phyloP scores from a whole-genome alignment of 2,113 vertebrate species.

The Aix galericulata region DNA sequence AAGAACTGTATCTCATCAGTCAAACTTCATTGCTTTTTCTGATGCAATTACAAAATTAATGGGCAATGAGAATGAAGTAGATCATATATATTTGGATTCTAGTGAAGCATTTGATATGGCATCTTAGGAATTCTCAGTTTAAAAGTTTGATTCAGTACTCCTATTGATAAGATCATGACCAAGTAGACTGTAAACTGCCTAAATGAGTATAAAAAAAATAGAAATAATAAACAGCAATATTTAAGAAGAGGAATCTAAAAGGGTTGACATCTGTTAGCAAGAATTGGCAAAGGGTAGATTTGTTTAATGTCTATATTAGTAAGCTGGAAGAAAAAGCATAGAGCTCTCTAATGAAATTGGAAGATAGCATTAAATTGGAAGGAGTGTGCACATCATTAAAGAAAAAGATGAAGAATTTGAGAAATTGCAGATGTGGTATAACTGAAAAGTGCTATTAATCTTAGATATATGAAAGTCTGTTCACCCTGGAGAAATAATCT shows the following conservation, averaged over 20 bases:
- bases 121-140: slow-evolving; percentile 11
- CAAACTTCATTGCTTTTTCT: slow-evolving; percentile 41
- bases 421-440: neutral
- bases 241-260: neutral
- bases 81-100: slow-evolving; percentile 1
- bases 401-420: neutral
- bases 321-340: slow-evolving; percentile 19
- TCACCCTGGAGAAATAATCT: neutral
- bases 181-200: neutral
- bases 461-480: neutral
- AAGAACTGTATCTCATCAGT: slow-evolving; percentile 13
- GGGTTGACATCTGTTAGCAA: neutral
- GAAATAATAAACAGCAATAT: neutral
- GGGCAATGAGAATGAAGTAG: neutral
- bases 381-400: neutral
- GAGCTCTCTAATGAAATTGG: slow-evolving; percentile 3
- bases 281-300: neutral
- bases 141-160: slow-evolving; percentile 6
- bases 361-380: slow-evolving; percentile 4
- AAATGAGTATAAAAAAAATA: neutral
- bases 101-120: slow-evolving; percentile 1
- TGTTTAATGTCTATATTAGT: slow-evolving; percentile 27
- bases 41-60: slow-evolving; percentile 47
- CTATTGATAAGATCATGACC: neutral
- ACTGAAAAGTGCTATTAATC: neutral